Evolutionary conservation across 2,888 invertebrate genomes (phyloP), one percentile per base, ranked within the genome.

Genomic region (Pycnomerus fuliginosus): DNA sequence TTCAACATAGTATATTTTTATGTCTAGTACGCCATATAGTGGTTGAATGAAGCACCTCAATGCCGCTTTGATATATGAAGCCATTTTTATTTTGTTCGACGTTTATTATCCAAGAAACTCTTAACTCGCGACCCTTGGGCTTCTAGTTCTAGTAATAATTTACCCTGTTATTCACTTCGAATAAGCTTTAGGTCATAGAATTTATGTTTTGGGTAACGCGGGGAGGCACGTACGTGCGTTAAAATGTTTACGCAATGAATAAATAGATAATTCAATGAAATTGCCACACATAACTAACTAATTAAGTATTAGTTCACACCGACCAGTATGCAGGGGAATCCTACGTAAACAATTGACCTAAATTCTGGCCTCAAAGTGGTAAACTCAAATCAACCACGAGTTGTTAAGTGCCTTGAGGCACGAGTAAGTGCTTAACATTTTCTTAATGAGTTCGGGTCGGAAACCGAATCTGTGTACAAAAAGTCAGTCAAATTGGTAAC

Each of bases 351-450:
- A 48, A 52, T 50, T 52, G 48, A 52, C 49, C 50, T 37, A 45
- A 52, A 52, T 50, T 47, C 49, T 52, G 43, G 37, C 30, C 47
- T 42, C 49, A 50, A 48, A 48, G 47, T 48, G 44, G 44, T 50
- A 40, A 45, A 45, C 50, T 50, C 45, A 50, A 50, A 52, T 52
- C 50, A 48, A 43, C 44, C 50, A 37, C 48, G 40, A 51, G 48
- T 41, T 45, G 48, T 48, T 51, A 45, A 51, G 45, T 42, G 44
- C 42, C 38, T 31, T 36, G 36, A 34, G 51, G 48, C 45, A 48
- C 47, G 43, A 47, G 44, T 52, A 52, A 52, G 43, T 50, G 50
- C 45, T 41, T 47, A 42, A 44, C 50, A 50, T 50, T 47, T 48
- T 48, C 50, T 48, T 52, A 48, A 52, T 48, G 44, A 50, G 42